These are phyloP conservation scores for Candoia aspera DNA, from an alignment of 2,113 vertebrate species.

Conservation along the genomic window DNA sequence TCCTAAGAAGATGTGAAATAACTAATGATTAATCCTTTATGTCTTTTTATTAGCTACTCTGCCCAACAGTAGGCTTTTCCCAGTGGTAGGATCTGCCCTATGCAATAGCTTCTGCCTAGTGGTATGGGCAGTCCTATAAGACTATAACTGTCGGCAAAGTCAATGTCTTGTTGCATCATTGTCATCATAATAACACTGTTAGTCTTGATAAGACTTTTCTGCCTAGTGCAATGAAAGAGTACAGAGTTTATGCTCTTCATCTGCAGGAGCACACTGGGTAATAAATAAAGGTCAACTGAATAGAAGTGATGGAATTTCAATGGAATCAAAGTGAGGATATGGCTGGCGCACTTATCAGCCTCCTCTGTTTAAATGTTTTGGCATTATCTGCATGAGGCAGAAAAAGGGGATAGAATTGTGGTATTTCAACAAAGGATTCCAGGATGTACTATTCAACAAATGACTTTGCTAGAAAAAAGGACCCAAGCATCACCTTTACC, in stretches of 20 bases:
- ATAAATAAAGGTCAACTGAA: not conserved
- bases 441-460: slow-evolving; percentile 20
- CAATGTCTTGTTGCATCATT: not conserved
- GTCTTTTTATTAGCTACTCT: not conserved
- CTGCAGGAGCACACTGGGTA: not conserved
- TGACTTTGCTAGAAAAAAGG: slow-evolving; percentile 16
- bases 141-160: not conserved
- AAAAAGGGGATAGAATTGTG: not conserved
- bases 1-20: not conserved
- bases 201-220: not conserved
- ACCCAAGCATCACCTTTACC: not conserved
- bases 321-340: not conserved
- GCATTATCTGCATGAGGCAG: not conserved
- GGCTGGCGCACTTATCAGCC: not conserved
- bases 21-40: not conserved
- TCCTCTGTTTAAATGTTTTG: not conserved
- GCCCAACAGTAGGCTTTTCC: not conserved
- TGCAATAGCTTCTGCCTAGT: not conserved
- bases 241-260: not conserved
- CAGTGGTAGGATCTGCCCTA: not conserved
- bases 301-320: not conserved
- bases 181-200: too few relatives aligned
- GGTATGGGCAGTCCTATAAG: not conserved
- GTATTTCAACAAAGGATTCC: slow-evolving; percentile 14
- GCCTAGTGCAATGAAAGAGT: not conserved